A percentile compares a stretch with the other conserved stretches of the same genome.
These are phyloP conservation scores for Dipus sagitta DNA, from an alignment of 2,797 vertebrate genomes.

Conservation along the genomic window DNA sequence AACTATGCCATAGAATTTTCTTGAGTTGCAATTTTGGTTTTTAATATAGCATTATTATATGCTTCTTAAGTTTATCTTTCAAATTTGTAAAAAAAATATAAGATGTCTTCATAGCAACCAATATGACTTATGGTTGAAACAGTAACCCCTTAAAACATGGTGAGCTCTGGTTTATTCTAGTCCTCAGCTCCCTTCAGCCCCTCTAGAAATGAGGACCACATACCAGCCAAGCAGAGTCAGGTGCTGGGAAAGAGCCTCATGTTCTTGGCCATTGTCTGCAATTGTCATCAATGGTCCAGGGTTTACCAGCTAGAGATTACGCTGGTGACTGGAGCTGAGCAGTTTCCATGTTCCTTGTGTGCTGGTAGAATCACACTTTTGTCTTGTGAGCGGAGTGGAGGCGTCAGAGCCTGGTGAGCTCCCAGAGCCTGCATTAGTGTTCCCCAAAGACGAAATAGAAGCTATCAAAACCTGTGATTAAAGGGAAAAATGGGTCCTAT, in stretches of 20 bases:
- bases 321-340: neutral
- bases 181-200: neutral
- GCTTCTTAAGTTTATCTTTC: conserved; percentile 43
- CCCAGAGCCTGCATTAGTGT: neutral
- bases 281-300: neutral
- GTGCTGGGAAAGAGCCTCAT: neutral
- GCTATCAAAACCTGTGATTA: neutral
- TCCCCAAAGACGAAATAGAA: conserved; percentile 29
- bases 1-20: neutral
- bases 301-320: neutral
- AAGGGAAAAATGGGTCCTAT: neutral
- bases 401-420: neutral
- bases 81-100: conserved; percentile 9
- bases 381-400: neutral
- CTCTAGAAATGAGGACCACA: neutral
- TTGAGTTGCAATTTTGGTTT: conserved; percentile 1
- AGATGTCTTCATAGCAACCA: neutral
- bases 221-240: neutral
- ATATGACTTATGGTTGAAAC: neutral
- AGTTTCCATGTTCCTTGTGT: neutral
- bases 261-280: neutral
- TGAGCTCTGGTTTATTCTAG: neutral
- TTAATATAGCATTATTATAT: neutral
- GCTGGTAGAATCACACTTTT: neutral
- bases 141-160: neutral